These are phyloP conservation scores for Lasiurus borealis DNA, from an alignment of 2,113 vertebrate genomes.

Conservation along the genomic window DNA sequence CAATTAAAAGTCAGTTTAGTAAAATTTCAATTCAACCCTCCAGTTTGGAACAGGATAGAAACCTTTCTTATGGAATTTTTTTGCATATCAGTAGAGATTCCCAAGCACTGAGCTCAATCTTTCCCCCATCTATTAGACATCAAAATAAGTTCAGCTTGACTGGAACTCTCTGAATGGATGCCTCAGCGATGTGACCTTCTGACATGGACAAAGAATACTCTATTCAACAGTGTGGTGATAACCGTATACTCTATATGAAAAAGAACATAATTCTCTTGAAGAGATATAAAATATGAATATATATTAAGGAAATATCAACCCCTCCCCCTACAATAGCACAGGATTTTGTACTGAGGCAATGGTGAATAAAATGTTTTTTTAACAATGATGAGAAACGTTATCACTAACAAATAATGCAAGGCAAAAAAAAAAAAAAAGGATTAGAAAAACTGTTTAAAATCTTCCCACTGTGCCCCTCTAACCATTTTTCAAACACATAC, in stretches of 20 bases:
- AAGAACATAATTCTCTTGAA: not conserved
- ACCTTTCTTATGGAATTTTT: not conserved
- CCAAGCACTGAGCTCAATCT: not conserved
- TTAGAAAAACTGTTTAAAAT: conserved; percentile 31
- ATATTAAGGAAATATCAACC: not conserved
- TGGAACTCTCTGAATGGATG: not conserved
- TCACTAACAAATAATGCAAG: conserved; percentile 41
- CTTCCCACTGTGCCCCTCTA: not conserved
- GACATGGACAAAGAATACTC: not conserved
- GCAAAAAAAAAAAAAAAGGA: not conserved
- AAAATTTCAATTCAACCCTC: not conserved
- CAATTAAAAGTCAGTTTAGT: not conserved
- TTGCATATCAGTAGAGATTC: not conserved
- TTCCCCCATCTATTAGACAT: not conserved
- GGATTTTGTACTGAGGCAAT: not conserved
- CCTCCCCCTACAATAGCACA: not conserved
- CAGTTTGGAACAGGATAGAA: not conserved
- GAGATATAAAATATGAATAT: not conserved
- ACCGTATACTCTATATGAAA: not conserved
- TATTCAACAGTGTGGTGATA: not conserved
- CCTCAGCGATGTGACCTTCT: not conserved
- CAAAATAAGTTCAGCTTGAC: not conserved
- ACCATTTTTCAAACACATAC: not conserved
- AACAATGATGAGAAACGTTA: not conserved
- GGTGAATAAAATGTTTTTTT: not conserved